Base-by-base conservation (phyloP, 2,888 invertebrate species). In the Ecliptopera silaceata region DNA sequence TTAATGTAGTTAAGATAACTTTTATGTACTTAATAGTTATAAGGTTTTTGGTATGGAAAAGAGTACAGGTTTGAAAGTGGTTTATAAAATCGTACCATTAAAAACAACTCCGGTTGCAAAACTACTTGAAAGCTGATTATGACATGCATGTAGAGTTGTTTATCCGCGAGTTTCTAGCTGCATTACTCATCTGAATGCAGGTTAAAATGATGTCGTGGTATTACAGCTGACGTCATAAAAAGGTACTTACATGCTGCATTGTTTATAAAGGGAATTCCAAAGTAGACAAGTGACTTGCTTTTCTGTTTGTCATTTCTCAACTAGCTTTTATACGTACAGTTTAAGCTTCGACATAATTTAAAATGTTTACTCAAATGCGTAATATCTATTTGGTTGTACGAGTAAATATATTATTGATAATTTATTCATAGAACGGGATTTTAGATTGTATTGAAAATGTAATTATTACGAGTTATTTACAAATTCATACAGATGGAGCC, bases 201-300 rank as follows among this genome's bases (percentile, higher is more conserved):
- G 32, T 22, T 44, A 29, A 34, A 49, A 29, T 44, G 45, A 45
- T 44, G 44, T 17, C 45, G 36, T 55, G 42, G 41, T 36, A 51
- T 56, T 48, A 26, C 22, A 44, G 36, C 42, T 44, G 58, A 41
- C 53, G 49, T 53, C 53, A 48, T 38, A 11, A 29, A n/a, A n/a
- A 36, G n/a, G 18, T 45, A 52, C 46, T 48, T 48, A n/a, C 38
- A 29, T 2, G 6, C 4, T 17, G 10, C n/a, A 1, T 36, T 43
- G 32, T 53, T 45, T 38, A 36, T 31, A 18, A n/a, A 13, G 22
- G 18, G 42, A 43, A 55, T 38, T 26, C 11, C 29, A 44, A 15
- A 20, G 20, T 6, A n/a, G 22, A 10, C 13, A 46, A 11, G 20
- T 15, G 17, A 34, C 46, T 48, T 43, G 38, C 29, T 42, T 43